Percentiles rank a stretch among this genome's conserved stretches.
Evolutionary conservation across 2,888 invertebrate genomes (phyloP).

Genomic region (Pyralis farinalis): DNA sequence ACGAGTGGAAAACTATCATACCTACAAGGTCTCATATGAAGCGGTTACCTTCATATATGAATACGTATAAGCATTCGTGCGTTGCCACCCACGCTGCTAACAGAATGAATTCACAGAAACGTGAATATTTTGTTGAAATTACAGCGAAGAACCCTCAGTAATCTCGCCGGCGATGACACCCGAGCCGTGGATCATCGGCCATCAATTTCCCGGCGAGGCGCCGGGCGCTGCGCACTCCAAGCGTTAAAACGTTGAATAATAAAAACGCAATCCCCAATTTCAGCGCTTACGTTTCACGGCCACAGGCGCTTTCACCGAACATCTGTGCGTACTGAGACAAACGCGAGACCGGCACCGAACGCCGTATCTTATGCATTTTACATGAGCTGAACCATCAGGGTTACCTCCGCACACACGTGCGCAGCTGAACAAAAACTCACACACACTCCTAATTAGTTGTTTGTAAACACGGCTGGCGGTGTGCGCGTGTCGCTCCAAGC

Average conservation of each 20-base stretch:
- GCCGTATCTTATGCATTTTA: conserved; percentile 84
- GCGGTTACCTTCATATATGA: too few relatives aligned
- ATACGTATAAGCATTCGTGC: too few relatives aligned
- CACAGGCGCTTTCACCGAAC: conserved; percentile 57
- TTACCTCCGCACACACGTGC: conserved; percentile 20
- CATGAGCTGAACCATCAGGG: conserved; percentile 65
- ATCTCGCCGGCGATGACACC: too few relatives aligned
- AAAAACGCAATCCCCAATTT: conserved; percentile 6
- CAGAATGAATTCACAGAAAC: too few relatives aligned
- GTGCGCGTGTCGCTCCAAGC: conserved; percentile 14
- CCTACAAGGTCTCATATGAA: too few relatives aligned
- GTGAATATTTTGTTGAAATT: too few relatives aligned
- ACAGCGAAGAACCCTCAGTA: too few relatives aligned
- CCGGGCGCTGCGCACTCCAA: neutral
- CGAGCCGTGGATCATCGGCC: neutral
- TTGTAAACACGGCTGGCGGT: conserved; percentile 57
- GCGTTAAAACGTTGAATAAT: conserved; percentile 1
- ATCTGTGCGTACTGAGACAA: conserved; percentile 66
- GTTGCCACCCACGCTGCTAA: too few relatives aligned
- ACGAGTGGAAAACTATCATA: too few relatives aligned
- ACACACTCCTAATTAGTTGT: conserved; percentile 62
- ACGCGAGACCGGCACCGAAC: conserved; percentile 60
- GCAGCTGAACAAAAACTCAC: conserved; percentile 29
- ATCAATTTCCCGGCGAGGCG: neutral
- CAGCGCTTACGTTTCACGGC: conserved; percentile 6